phyloP scores from a whole-genome alignment of 1,140 invertebrate genomes.

The Heterodera carotae region DNA sequence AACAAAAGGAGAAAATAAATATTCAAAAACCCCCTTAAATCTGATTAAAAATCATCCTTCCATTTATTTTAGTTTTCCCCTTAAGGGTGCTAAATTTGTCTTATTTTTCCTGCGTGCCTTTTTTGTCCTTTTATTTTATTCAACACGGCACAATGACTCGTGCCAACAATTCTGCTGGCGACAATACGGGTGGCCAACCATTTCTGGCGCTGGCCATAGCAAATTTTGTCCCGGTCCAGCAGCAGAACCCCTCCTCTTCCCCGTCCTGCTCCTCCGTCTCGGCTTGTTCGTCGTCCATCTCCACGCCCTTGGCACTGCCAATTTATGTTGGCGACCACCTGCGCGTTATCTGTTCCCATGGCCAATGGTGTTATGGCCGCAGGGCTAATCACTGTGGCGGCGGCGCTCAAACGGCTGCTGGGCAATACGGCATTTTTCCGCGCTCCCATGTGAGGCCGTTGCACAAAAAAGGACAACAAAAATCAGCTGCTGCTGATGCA shows the following conservation, averaged over 20 bases:
- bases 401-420: neutral
- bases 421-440: slow-evolving; percentile 31
- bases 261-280: neutral
- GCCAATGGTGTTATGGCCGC: slow-evolving; percentile 45
- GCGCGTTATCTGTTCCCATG: slow-evolving; percentile 28
- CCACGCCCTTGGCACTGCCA: neutral
- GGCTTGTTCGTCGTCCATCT: neutral
- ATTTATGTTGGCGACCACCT: slow-evolving; percentile 37
- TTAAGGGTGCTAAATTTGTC: too few species aligned
- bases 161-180: neutral
- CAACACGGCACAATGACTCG: neutral
- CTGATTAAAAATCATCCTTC: too few species aligned
- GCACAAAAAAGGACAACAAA: slow-evolving; percentile 2
- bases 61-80: too few species aligned
- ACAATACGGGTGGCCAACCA: neutral
- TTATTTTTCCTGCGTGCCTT: too few species aligned
- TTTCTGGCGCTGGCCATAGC: neutral
- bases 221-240: neutral
- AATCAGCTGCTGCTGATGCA: neutral
- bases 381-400: slow-evolving; percentile 6
- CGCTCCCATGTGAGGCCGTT: slow-evolving; percentile 33
- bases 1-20: too few species aligned
- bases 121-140: neutral
- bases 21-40: too few species aligned
- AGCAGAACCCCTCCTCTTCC: neutral